Base-by-base conservation (phyloP, 2,888 invertebrate genomes). In the Drosophila paracracens region DNA sequence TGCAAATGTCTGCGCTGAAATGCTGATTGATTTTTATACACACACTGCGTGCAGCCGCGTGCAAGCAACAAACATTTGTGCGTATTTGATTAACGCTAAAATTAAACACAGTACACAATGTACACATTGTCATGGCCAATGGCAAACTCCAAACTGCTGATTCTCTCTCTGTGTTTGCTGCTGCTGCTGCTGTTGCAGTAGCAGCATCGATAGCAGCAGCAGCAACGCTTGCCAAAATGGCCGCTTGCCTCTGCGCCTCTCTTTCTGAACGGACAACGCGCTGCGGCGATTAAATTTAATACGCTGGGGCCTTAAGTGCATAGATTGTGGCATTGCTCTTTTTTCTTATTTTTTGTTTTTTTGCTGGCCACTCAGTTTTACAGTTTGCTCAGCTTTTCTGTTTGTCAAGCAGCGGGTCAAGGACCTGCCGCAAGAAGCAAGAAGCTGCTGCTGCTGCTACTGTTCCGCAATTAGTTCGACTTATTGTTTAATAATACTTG, bases 161-260 rank as follows among this genome's bases (percentile, higher is more conserved):
- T n/a, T 62, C 51, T 52, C 67, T 35, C 61, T 51, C 40, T 27
- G 70, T 46, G 35, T 60, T 33, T 21, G 63, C 18, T 21, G 52
- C 35, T 33, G 64, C 50, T 40, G 62, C 29, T 48, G 57, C 62
- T 51, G 53, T 69, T 56, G 56, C 56, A 38, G 57, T 40, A 51
- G 60, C 77, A 36, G 64, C 66, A 43, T 61, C 52, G 50, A 56
- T 59, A 68, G 62, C 35, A 46, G 33, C 58, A 51, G 57, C 65
- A 59, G 69, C 27, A 50, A 25, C 65, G 73, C 79, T 91, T 90
- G 91, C 90, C 91, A 91, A 91, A 92, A 91, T 92, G 91, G 91
- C 91, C 91, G 91, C 92, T 91, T 76, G 81, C 76, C 79, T 70
- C 74, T 78, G 70, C 79, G 70, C 64, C 71, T 50, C 75, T 77